Percentiles rank a stretch among this genome's conserved stretches.
Evolutionary conservation across 2,888 invertebrate genomes (phyloP).

Genomic region (Eurytoma californica): DNA sequence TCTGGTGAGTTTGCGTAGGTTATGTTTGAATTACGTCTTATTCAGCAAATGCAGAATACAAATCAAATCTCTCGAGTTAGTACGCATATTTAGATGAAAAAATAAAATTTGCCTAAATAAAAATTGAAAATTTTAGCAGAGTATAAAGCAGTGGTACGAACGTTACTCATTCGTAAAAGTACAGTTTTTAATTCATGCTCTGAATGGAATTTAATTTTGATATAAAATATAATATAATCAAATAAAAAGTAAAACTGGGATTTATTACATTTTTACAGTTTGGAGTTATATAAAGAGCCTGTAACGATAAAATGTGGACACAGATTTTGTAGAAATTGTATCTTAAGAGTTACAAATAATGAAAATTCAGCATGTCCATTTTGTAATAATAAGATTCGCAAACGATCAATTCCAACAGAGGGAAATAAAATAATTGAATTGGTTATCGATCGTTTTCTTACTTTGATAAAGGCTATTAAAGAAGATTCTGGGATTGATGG

Average conservation of each 20-base stretch:
- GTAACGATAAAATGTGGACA: constrained; percentile 64
- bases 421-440: constrained; percentile 52
- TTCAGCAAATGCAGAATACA: neutral
- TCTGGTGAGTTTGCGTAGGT: constrained; percentile 60
- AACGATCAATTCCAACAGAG: constrained; percentile 59
- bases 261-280: constrained; percentile 57
- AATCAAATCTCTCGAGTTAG: neutral
- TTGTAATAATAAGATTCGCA: constrained; percentile 60
- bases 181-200: neutral
- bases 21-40: neutral
- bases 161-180: constrained; percentile 2
- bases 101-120: neutral
- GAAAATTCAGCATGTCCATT: constrained; percentile 61
- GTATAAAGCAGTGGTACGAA: neutral
- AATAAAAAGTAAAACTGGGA: neutral
- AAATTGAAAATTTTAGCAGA: neutral
- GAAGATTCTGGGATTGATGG: constrained; percentile 61
- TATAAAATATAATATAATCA: neutral
- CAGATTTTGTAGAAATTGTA: constrained; percentile 63
- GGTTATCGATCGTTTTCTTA: constrained; percentile 49
- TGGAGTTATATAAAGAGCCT: constrained; percentile 60
- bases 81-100: no score
- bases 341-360: constrained; percentile 56
- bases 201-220: neutral
- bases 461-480: constrained; percentile 58